These are phyloP conservation scores for Cichlasoma orientale DNA, from an alignment of 2,797 vertebrate species.

Conservation along the genomic window DNA sequence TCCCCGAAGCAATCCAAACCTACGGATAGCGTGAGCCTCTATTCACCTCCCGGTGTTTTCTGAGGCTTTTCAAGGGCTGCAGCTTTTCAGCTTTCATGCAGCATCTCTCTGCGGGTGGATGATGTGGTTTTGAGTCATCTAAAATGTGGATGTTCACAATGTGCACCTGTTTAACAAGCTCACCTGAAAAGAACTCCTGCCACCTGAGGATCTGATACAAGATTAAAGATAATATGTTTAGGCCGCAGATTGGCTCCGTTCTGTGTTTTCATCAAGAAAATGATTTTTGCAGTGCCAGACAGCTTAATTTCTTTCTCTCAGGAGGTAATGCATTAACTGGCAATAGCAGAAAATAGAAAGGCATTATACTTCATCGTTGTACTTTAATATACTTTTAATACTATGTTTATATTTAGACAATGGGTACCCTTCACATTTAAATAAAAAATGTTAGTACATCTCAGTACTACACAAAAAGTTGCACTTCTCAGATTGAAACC, in stretches of 20 bases:
- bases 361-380: not conserved
- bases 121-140: not conserved
- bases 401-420: not conserved
- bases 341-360: not conserved
- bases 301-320: not conserved
- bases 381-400: not conserved
- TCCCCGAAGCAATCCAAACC: not conserved
- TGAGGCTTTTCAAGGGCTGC: conserved; percentile 4
- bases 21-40: conserved; percentile 1
- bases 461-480: not conserved
- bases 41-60: not conserved
- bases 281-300: not conserved
- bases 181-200: conserved; percentile 1
- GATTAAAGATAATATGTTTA: not conserved
- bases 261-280: not conserved
- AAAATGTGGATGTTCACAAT: conserved; percentile 3
- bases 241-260: not conserved
- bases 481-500: not conserved
- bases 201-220: not conserved
- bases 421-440: not conserved
- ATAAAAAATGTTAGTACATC: not conserved
- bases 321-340: not conserved
- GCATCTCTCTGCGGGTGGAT: not conserved
- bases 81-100: not conserved
- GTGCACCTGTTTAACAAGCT: conserved; percentile 9